Percentiles rank a stretch among this genome's conserved stretches.
Conservation (phyloP, 2,888 invertebrate species). For the Acanthosoma haemorrhoidale region DNA sequence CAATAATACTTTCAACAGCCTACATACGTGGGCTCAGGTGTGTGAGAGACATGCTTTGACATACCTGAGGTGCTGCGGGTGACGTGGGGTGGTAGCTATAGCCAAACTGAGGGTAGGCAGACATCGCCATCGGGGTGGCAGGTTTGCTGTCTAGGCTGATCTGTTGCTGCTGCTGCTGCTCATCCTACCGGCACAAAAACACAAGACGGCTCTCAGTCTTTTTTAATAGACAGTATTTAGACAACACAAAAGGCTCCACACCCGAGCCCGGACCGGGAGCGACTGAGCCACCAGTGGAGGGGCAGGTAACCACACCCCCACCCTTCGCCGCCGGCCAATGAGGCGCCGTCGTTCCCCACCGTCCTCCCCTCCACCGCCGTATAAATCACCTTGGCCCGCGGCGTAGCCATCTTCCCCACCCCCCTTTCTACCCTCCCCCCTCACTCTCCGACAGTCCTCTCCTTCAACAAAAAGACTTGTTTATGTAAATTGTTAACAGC, state of each 20-base stretch:
- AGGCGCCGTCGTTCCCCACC: constrained; percentile 33
- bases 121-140: constrained; percentile 48
- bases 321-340: constrained; percentile 28
- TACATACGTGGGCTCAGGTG: too few species aligned
- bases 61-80: constrained; percentile 78
- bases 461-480: constrained; percentile 31
- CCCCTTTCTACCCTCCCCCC: constrained; percentile 15
- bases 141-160: constrained; percentile 3
- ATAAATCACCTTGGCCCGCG: constrained; percentile 22
- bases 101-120: constrained; percentile 88
- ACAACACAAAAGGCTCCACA: background rate
- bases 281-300: constrained; percentile 33
- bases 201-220: constrained; percentile 30
- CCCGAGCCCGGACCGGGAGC: constrained; percentile 34
- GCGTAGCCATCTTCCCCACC: constrained; percentile 19
- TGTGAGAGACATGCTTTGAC: too few species aligned
- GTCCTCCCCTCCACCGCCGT: constrained; percentile 25
- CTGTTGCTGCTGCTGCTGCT: constrained; percentile 13
- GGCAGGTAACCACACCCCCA: constrained; percentile 28
- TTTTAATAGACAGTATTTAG: background rate
- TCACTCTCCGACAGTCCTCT: constrained; percentile 4
- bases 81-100: constrained; percentile 67
- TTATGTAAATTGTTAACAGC: constrained; percentile 32
- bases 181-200: constrained; percentile 28
- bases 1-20: too few species aligned